Evolutionary conservation across 2,888 invertebrate species (phyloP).

Genomic region (Drosophila stalkeri): DNA sequence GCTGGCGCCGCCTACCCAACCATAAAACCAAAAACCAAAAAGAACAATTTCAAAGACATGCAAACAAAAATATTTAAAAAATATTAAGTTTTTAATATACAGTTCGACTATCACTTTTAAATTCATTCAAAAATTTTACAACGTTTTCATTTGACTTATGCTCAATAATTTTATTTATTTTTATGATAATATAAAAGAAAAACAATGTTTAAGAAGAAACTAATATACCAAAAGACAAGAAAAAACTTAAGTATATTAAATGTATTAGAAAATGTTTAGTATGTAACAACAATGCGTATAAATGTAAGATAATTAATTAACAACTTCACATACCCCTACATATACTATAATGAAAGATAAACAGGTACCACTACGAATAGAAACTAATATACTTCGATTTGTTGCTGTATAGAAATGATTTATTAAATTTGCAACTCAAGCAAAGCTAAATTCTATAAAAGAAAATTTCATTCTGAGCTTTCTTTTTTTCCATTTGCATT

Average conservation of each 20-base stretch:
- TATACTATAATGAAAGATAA: constrained; percentile 31
- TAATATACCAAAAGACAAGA: constrained; percentile 29
- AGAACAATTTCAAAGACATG: constrained; percentile 3
- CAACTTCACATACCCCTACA: constrained; percentile 30
- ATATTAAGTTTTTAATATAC: constrained; percentile 4
- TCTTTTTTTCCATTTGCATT: constrained; percentile 1
- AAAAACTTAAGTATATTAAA: constrained; percentile 59
- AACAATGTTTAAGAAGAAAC: constrained; percentile 12
- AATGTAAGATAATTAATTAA: constrained; percentile 64
- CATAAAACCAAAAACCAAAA: constrained; percentile 15
- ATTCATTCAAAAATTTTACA: neutral
- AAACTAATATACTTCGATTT: constrained; percentile 12
- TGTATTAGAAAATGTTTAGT: constrained; percentile 79
- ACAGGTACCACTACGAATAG: constrained; percentile 35
- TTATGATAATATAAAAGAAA: constrained; percentile 12
- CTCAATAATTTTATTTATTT: constrained; percentile 16
- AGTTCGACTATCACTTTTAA: neutral
- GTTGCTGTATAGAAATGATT: constrained; percentile 48
- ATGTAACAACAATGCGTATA: constrained; percentile 58
- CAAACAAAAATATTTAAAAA: constrained; percentile 7
- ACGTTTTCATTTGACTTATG: constrained; percentile 14
- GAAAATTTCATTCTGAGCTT: neutral
- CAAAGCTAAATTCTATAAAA: neutral
- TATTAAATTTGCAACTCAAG: neutral
- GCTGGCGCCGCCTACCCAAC: constrained; percentile 57